These are phyloP conservation scores for Cheirogaleus medius DNA, from an alignment of 2,113 vertebrate species.

Conservation along the genomic window DNA sequence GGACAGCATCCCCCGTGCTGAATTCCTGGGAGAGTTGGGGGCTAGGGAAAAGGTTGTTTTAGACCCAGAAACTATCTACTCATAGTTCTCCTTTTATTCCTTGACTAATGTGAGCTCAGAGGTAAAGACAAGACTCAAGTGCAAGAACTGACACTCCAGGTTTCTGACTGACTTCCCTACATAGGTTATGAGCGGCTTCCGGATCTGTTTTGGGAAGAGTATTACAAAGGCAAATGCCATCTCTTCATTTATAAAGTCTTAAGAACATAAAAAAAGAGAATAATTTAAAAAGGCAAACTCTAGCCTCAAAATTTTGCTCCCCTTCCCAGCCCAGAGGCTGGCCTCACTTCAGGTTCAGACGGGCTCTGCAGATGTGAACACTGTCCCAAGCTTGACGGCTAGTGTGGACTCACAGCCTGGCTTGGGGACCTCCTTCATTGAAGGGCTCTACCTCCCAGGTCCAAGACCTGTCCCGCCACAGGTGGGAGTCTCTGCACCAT, in stretches of 20 bases:
- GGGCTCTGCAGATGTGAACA: background rate
- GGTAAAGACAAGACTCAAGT: too few relatives aligned
- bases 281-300: too few relatives aligned
- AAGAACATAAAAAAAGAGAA: too few relatives aligned
- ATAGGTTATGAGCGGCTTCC: too few relatives aligned
- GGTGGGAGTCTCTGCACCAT: accelerated
- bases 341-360: too few relatives aligned
- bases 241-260: too few relatives aligned
- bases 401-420: background rate
- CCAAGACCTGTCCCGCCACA: too few relatives aligned
- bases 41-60: background rate
- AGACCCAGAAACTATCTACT: background rate
- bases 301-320: background rate
- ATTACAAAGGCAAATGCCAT: too few relatives aligned
- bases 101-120: background rate
- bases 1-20: accelerated
- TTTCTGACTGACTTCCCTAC: background rate
- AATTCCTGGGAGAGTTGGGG: background rate
- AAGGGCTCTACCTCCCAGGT: background rate
- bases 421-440: too few relatives aligned
- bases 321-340: accelerated
- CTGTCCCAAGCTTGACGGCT: background rate
- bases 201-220: too few relatives aligned
- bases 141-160: too few relatives aligned
- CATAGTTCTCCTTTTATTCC: background rate